Conservation (phyloP, 2,113 vertebrate species). For the Thomomys bottae region DNA sequence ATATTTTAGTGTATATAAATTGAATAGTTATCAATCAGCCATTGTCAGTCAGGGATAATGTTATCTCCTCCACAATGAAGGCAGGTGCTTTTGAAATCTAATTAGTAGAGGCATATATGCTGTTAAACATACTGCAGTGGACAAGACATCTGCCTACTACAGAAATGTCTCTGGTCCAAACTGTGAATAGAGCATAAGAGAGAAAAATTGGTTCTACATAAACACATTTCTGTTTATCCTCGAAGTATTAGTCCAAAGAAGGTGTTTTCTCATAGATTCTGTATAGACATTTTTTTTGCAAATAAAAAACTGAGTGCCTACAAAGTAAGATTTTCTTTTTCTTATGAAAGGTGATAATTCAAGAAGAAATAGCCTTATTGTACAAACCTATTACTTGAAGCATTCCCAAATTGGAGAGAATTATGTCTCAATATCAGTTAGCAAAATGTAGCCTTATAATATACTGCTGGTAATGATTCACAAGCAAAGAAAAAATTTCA, state of each 20-base stretch:
- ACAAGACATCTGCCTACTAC: not conserved
- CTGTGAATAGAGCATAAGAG: not conserved
- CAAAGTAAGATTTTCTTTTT: not conserved
- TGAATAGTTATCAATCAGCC: not conserved
- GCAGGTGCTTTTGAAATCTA: not conserved
- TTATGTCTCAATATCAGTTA: not conserved
- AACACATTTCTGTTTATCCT: not conserved
- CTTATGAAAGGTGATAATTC: not conserved
- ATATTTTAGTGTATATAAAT: not conserved
- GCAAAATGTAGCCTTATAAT: not conserved
- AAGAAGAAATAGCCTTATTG: not conserved
- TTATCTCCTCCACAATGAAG: not conserved
- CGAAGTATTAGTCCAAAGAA: not conserved
- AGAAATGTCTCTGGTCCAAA: not conserved
- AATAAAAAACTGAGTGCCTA: not conserved
- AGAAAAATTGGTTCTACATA: not conserved
- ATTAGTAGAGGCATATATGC: not conserved
- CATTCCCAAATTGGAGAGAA: not conserved
- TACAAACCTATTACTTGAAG: not conserved
- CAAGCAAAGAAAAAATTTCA: no score
- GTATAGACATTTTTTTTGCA: not conserved
- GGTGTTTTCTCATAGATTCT: not conserved
- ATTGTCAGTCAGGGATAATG: not conserved
- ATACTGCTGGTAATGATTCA: not conserved
- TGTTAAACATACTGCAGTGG: not conserved